These are phyloP conservation scores for Chionomys nivalis DNA, from an alignment of 2,113 vertebrate genomes.

Conservation along the genomic window DNA sequence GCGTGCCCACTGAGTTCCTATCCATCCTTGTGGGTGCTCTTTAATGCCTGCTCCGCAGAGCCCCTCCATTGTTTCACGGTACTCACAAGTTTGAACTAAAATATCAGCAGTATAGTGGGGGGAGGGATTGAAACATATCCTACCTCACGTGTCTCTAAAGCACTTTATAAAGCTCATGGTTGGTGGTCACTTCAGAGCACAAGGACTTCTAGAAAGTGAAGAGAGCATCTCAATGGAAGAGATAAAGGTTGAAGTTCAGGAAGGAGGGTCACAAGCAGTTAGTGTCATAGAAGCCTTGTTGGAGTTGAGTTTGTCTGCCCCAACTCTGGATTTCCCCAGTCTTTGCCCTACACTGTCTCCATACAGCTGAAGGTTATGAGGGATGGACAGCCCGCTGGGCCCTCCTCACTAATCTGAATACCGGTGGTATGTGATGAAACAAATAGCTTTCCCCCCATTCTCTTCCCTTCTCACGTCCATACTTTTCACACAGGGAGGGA, in stretches of 20 bases:
- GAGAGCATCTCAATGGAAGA: too few species aligned
- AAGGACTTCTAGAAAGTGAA: not conserved
- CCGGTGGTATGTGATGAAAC: not conserved
- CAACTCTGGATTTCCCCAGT: not conserved
- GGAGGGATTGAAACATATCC: too few species aligned
- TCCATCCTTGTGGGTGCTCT: not conserved
- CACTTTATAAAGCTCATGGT: not conserved
- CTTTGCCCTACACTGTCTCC: too few species aligned
- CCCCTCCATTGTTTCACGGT: fast-evolving
- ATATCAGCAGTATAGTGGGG: not conserved
- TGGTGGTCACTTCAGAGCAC: not conserved
- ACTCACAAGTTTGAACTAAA: not conserved
- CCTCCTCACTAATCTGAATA: not conserved
- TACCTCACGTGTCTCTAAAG: not conserved
- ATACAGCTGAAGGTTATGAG: too few species aligned
- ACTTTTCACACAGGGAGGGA: not conserved
- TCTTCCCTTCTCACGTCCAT: not conserved
- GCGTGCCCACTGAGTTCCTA: not conserved
- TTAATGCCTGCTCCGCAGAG: not conserved
- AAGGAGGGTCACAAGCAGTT: not conserved
- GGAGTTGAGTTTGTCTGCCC: not conserved
- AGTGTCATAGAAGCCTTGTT: not conserved
- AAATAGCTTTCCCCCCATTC: not conserved
- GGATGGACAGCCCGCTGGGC: not conserved
- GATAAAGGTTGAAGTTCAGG: too few species aligned